Conservation (phyloP, 1,140 invertebrate species). For the Atopsyche davidsoni region DNA sequence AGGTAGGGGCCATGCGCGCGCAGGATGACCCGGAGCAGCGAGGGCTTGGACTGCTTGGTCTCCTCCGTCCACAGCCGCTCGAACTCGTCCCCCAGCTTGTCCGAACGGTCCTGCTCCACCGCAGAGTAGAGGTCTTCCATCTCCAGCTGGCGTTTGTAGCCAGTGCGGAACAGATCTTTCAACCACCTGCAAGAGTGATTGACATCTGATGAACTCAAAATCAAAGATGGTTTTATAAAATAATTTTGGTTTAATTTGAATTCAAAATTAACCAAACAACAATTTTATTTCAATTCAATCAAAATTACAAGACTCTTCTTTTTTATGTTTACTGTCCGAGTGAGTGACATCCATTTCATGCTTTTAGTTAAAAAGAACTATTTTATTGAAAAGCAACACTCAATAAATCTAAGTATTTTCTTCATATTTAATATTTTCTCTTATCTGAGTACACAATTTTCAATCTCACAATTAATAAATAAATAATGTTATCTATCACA, state of each 20-base stretch:
- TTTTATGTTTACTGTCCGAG: too few species aligned
- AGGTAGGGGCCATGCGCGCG: constrained; percentile 35
- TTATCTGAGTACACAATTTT: too few species aligned
- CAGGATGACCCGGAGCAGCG: constrained; percentile 35
- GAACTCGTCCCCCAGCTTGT: constrained; percentile 3
- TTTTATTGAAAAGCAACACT: too few species aligned
- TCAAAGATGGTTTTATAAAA: neutral
- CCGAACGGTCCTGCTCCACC: constrained; percentile 9
- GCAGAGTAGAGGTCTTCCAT: constrained; percentile 24
- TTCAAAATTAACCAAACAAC: neutral
- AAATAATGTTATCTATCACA: too few species aligned
- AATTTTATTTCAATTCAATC: too few species aligned
- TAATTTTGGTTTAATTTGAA: neutral
- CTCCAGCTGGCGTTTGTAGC: constrained; percentile 18
- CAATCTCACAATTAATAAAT: too few species aligned
- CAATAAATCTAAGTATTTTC: too few species aligned
- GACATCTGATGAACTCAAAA: neutral
- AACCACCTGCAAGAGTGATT: constrained; percentile 30
- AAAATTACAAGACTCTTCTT: too few species aligned
- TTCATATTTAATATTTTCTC: too few species aligned
- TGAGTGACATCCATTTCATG: too few species aligned
- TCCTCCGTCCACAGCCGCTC: constrained; percentile 26
- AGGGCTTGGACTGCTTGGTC: constrained; percentile 36
- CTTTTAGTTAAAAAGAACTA: too few species aligned
- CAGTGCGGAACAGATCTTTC: constrained; percentile 16